Evolutionary conservation across 53 echinoderm and acorn worm genomes (phyloP), one percentile per base, ranked within the genome.

Genomic region (Mesocentrotus franciscanus): DNA sequence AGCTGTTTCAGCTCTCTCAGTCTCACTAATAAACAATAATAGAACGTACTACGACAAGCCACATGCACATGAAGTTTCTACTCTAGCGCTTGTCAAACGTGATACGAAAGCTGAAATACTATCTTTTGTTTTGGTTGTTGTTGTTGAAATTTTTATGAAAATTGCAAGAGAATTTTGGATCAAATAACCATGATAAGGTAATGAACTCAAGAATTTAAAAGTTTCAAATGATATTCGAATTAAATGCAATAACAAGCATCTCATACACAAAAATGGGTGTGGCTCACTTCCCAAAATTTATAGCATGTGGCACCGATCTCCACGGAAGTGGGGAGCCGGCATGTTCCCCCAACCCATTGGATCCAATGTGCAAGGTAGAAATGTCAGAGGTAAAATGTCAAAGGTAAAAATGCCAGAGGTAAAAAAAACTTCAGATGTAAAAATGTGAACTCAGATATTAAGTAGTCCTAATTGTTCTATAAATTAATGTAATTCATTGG

Each of bases 221-320:
- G 30, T 29, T 72, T 72, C 9, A 27, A 72, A 10, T 66, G 66
- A 8, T 72, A 0, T 9, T 29, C 24, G 27, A 72, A 10, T 72
- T 72, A 72, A 72, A 72, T 72, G 18, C 72, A 79, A 79, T 36
- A 61, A 61, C 12, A n/a, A 79, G 79, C 79, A 10, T 39, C 32
- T 79, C 79, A 79, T 79, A 79, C 39, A 79, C 18, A 79, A 35
- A 76, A 35, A 79, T 36, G 79, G 79, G 79, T 79, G 79, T 79
- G 79, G 79, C 18, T 36, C 6, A 10, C 0, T 27, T 66, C 17
- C 66, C 16, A 9, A 2, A 18, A 66, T 66, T 16, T 66, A 16
- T 3, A n/a, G n/a, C n/a, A n/a, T n/a, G n/a, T n/a, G n/a, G n/a
- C n/a, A n/a, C n/a, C n/a, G n/a, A n/a, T n/a, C n/a, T n/a, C n/a